Conservation (phyloP, 2,888 invertebrate genomes). For the Aricia artaxerxes region DNA sequence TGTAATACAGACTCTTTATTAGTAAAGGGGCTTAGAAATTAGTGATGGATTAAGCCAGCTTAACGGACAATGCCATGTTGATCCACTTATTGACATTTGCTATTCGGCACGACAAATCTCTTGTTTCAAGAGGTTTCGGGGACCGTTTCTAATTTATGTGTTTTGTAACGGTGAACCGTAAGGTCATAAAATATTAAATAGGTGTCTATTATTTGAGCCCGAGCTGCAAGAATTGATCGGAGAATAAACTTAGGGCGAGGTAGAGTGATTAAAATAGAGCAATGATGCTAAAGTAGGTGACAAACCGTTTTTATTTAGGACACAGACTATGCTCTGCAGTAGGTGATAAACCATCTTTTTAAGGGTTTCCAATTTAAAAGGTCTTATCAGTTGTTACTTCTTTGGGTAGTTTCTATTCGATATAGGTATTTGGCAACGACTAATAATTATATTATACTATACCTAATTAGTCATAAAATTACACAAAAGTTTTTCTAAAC, state of each 20-base stretch:
- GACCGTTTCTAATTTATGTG: conserved; percentile 22
- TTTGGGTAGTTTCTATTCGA: too few relatives aligned
- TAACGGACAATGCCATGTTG: not conserved
- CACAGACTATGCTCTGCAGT: not conserved
- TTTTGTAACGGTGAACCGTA: conserved; percentile 19
- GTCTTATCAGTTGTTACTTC: too few relatives aligned
- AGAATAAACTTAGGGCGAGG: not conserved
- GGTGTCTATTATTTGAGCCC: not conserved
- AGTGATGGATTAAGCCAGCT: not conserved
- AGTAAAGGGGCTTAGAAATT: not conserved
- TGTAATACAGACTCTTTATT: not conserved
- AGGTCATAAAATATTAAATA: not conserved
- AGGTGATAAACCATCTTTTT: not conserved
- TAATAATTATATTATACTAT: not conserved
- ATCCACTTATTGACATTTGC: not conserved
- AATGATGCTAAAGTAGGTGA: too few relatives aligned
- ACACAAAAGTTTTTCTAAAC: not conserved
- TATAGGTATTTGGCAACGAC: too few relatives aligned
- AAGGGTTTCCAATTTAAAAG: not conserved
- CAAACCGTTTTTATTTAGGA: too few relatives aligned
- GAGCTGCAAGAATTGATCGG: not conserved
- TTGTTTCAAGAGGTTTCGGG: not conserved
- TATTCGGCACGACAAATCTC: conserved; percentile 17
- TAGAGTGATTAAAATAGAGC: too few relatives aligned
- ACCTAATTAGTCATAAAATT: too few relatives aligned